phyloP scores from a whole-genome alignment of 2,888 invertebrate species.

The Temnothorax unifasciatus region DNA sequence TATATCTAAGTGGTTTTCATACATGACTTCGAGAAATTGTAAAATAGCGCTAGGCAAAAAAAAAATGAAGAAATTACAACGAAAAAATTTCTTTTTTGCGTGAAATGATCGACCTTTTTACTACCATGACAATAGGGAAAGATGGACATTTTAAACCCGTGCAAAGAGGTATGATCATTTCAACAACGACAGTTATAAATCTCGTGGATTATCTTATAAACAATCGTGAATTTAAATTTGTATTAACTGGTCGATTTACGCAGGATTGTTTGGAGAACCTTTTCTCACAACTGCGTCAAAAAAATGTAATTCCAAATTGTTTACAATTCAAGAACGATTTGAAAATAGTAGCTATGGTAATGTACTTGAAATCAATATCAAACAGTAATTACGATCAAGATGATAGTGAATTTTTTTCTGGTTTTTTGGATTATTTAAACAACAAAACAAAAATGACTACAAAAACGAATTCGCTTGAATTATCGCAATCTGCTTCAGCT shows the following conservation, averaged over 20 bases:
- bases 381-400: too few relatives aligned
- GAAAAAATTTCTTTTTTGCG: not conserved
- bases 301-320: not conserved
- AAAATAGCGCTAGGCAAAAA: not conserved
- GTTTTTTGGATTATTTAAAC: too few relatives aligned
- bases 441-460: too few relatives aligned
- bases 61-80: conserved; percentile 11
- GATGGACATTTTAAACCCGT: not conserved
- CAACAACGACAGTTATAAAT: too few relatives aligned
- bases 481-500: too few relatives aligned
- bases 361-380: conserved; percentile 5
- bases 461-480: too few relatives aligned
- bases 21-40: not conserved
- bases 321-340: conserved; percentile 22
- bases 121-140: not conserved
- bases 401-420: too few relatives aligned
- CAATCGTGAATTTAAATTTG: too few relatives aligned
- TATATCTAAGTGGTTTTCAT: conserved; percentile 18
- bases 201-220: too few relatives aligned
- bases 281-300: not conserved
- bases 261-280: conserved; percentile 9
- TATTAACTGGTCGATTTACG: too few relatives aligned
- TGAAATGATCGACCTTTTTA: conserved; percentile 10
- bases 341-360: conserved; percentile 1
- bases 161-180: too few relatives aligned